phyloP scores from a whole-genome alignment of 2,797 vertebrate genomes.

The Micromesistius poutassou region DNA sequence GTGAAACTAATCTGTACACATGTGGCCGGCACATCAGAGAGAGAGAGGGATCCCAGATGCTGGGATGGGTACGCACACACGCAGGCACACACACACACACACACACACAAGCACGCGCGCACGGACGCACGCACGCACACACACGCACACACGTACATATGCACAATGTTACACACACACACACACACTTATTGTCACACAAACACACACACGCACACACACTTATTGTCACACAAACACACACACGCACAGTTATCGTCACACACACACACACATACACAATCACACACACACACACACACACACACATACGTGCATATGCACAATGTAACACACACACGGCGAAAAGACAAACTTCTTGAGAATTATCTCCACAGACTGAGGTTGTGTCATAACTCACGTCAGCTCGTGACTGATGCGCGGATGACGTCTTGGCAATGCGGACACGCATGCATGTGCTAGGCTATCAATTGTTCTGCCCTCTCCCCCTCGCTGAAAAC shows the following conservation, averaged over 20 bases:
- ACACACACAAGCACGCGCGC: slow-evolving; percentile 1
- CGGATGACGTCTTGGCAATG: not conserved
- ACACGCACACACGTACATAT: slow-evolving; percentile 25
- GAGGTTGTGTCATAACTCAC: slow-evolving; percentile 5
- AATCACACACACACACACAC: not conserved
- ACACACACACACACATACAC: too few species aligned
- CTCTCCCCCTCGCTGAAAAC: not conserved
- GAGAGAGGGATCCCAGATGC: slow-evolving; percentile 51
- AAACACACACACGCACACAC: not conserved
- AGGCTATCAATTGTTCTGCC: not conserved
- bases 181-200: slow-evolving; percentile 32
- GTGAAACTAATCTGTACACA: slow-evolving; percentile 65
- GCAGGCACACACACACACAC: slow-evolving; percentile 35
- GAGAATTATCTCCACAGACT: not conserved
- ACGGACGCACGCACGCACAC: slow-evolving; percentile 20
- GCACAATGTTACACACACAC: slow-evolving; percentile 3
- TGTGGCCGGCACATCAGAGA: slow-evolving; percentile 60
- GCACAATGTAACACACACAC: slow-evolving; percentile 13
- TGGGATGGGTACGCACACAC: slow-evolving; percentile 52
- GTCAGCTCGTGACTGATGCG: not conserved
- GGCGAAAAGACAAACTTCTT: not conserved
- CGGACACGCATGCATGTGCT: not conserved
- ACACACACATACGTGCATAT: slow-evolving; percentile 23
- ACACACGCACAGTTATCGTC: too few species aligned
- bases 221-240: too few species aligned